Percentiles rank a stretch among this genome's conserved stretches.
phyloP scores from a whole-genome alignment of 2,888 invertebrate species.

The Drosophila aldrichi region DNA sequence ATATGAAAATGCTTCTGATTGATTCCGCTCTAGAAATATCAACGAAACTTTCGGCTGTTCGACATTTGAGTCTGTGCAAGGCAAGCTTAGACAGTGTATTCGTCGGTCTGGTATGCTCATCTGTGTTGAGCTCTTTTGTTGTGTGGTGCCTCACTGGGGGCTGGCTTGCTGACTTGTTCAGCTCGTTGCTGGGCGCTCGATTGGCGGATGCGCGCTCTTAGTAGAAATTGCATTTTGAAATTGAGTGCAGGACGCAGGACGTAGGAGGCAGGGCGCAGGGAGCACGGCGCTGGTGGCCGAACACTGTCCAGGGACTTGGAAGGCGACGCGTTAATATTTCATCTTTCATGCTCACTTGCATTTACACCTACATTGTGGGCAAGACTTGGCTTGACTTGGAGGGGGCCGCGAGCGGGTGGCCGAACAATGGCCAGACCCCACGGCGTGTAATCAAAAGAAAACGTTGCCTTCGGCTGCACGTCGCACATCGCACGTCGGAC shows the following conservation, averaged over 20 bases:
- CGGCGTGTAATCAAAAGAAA: constrained; percentile 61
- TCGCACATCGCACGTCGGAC: constrained; percentile 2
- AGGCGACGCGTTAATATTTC: constrained; percentile 79
- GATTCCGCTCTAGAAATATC: too few species aligned
- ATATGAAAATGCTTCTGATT: too few species aligned
- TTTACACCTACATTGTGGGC: constrained; percentile 49
- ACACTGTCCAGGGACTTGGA: constrained; percentile 33
- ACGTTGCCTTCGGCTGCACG: constrained; percentile 45
- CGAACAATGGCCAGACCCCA: constrained; percentile 49
- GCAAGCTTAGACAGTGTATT: background rate
- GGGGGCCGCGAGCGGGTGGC: background rate
- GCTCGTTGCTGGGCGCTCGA: constrained; percentile 37
- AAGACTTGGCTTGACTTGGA: background rate
- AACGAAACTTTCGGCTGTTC: too few species aligned
- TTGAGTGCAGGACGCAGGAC: constrained; percentile 53
- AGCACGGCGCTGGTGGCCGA: constrained; percentile 34
- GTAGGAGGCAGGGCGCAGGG: constrained; percentile 32
- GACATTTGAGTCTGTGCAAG: background rate
- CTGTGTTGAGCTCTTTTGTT: background rate
- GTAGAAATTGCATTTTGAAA: constrained; percentile 72
- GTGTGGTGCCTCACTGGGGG: background rate
- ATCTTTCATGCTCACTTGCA: constrained; percentile 81
- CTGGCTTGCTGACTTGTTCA: constrained; percentile 60
- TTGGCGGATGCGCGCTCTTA: constrained; percentile 68
- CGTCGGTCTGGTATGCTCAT: background rate